phyloP scores from a whole-genome alignment of 2,888 invertebrate species.

The Spatulosminthurus flaviceps region DNA sequence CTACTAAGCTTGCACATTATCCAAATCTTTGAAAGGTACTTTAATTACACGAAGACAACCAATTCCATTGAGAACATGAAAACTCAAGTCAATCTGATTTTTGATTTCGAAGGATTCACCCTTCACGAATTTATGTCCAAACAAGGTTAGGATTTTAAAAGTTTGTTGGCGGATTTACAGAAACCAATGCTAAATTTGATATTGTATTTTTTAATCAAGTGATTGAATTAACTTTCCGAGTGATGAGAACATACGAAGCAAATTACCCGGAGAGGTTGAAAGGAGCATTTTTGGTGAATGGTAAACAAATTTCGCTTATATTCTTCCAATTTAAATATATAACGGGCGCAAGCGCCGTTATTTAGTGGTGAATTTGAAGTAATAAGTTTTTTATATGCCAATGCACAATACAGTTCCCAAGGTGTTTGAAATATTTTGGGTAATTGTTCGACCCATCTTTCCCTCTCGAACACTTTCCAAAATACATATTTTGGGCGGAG shows the following conservation, averaged over 20 bases:
- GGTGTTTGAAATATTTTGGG: constrained; percentile 1
- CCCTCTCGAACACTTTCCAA: background rate
- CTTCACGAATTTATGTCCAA: background rate
- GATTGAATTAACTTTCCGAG: too few species aligned
- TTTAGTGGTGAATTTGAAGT: too few species aligned
- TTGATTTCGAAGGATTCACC: constrained; percentile 13
- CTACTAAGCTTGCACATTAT: background rate
- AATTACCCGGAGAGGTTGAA: too few species aligned
- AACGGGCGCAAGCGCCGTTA: too few species aligned
- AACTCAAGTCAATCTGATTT: background rate
- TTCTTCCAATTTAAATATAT: background rate
- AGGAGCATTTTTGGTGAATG: too few species aligned
- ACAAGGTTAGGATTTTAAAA: background rate
- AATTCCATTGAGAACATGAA: background rate
- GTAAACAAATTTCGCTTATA: too few species aligned
- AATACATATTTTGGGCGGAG: background rate
- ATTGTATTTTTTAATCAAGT: too few species aligned
- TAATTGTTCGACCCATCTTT: background rate
- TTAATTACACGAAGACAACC: background rate
- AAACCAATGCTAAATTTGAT: too few species aligned
- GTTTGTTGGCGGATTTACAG: too few species aligned
- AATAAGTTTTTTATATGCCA: too few species aligned
- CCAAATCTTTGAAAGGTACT: constrained; percentile 8
- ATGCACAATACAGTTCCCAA: background rate
- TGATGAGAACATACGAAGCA: too few species aligned